A percentile compares a stretch with the other conserved stretches of the same genome.
Evolutionary conservation across 2,797 vertebrate species (phyloP).

Genomic region (Myiotriccus ornatus): DNA sequence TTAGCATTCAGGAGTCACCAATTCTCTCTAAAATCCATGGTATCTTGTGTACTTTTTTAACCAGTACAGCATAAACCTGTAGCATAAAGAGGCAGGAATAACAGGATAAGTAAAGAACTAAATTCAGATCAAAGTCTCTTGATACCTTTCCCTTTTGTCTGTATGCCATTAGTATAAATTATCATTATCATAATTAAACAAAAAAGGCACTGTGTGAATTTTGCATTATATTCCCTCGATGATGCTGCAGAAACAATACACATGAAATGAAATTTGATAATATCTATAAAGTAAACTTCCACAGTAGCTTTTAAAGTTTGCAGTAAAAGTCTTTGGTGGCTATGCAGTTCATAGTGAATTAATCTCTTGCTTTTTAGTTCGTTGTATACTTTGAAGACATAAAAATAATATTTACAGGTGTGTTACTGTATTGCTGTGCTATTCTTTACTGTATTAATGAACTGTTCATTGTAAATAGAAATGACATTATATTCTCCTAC

Average conservation of each 20-base stretch:
- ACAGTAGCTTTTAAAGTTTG: neutral
- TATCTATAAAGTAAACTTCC: neutral
- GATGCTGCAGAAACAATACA: neutral
- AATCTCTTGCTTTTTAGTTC: neutral
- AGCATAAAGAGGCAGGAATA: neutral
- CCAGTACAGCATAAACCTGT: neutral
- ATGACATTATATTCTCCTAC: neutral
- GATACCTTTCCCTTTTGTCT: neutral
- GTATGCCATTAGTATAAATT: neutral
- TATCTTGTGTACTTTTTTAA: neutral
- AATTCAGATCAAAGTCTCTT: neutral
- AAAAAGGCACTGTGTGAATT: neutral
- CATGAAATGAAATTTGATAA: neutral
- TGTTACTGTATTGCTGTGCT: neutral
- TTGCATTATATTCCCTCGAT: neutral
- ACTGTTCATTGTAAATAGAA: neutral
- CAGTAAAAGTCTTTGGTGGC: neutral
- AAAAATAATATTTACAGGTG: neutral
- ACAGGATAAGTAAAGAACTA: neutral
- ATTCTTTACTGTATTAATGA: neutral
- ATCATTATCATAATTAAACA: neutral
- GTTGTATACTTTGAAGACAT: neutral
- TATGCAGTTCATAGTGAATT: neutral
- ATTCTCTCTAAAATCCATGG: neutral
- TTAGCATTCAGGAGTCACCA: neutral